phyloP scores from a whole-genome alignment of 2,113 vertebrate species.

The Epinephelus cyanopodus region DNA sequence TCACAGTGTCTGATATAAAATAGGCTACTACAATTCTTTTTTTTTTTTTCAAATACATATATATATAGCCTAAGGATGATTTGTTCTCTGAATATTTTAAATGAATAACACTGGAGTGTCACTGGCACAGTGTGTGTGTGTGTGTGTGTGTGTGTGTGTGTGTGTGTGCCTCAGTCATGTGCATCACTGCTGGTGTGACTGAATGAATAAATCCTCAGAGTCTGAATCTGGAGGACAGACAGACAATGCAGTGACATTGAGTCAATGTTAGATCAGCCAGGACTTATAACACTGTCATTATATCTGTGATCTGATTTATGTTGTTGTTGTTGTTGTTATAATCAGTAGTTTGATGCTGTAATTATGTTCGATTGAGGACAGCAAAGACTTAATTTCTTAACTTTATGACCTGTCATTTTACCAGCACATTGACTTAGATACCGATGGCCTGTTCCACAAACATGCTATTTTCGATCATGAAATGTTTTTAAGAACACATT shows the following conservation, averaged over 20 bases:
- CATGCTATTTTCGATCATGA: neutral
- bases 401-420: neutral
- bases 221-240: neutral
- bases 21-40: no score
- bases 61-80: neutral
- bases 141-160: neutral
- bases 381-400: neutral
- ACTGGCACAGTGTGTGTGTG: neutral
- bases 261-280: neutral
- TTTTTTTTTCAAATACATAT: no score
- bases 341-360: neutral
- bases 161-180: slow-evolving; percentile 5
- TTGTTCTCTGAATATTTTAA: neutral
- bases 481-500: neutral
- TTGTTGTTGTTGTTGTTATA: neutral
- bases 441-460: neutral
- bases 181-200: neutral
- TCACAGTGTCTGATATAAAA: neutral
- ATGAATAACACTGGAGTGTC: neutral
- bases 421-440: neutral
- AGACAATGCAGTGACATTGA: neutral
- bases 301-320: neutral
- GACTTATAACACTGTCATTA: neutral
- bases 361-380: neutral
- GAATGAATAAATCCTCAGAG: neutral